These are phyloP conservation scores for Aspidoscelis tigris DNA, from an alignment of 2,113 vertebrate species.

Conservation along the genomic window DNA sequence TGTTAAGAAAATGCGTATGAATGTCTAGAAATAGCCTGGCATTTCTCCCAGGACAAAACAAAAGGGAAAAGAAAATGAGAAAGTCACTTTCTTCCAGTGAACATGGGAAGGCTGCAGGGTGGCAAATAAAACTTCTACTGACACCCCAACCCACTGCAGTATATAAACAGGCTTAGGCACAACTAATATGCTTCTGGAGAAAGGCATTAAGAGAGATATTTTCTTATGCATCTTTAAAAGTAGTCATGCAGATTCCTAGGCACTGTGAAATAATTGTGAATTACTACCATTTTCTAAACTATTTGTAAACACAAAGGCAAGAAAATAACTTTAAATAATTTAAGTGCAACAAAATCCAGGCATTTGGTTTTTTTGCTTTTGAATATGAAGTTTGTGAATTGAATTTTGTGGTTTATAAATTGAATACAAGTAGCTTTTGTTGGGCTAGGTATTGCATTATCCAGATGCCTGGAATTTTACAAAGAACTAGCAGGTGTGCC, in stretches of 20 bases:
- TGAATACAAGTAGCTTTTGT: no score
- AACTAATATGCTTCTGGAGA: background rate
- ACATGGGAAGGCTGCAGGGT: constrained; percentile 28
- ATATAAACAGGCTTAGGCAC: background rate
- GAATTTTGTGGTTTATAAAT: background rate
- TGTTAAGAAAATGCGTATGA: constrained; percentile 80
- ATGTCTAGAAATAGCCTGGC: constrained; percentile 60
- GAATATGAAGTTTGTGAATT: background rate
- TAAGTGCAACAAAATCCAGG: background rate
- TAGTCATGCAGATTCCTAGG: background rate
- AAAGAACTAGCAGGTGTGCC: no score
- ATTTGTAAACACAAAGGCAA: background rate
- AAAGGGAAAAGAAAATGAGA: constrained; percentile 47
- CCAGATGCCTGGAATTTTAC: no score
- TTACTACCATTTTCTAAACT: background rate
- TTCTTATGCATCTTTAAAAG: background rate
- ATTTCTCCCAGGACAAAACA: constrained; percentile 69
- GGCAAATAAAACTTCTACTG: background rate
- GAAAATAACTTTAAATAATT: background rate
- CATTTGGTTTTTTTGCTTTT: background rate
- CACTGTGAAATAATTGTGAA: background rate
- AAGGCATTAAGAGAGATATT: background rate
- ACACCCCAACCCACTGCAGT: background rate
- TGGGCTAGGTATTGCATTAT: no score
- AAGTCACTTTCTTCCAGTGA: constrained; percentile 13